These are phyloP conservation scores for Alviniconcha marisindica DNA, from an alignment of 1,140 invertebrate genomes.

Conservation along the genomic window DNA sequence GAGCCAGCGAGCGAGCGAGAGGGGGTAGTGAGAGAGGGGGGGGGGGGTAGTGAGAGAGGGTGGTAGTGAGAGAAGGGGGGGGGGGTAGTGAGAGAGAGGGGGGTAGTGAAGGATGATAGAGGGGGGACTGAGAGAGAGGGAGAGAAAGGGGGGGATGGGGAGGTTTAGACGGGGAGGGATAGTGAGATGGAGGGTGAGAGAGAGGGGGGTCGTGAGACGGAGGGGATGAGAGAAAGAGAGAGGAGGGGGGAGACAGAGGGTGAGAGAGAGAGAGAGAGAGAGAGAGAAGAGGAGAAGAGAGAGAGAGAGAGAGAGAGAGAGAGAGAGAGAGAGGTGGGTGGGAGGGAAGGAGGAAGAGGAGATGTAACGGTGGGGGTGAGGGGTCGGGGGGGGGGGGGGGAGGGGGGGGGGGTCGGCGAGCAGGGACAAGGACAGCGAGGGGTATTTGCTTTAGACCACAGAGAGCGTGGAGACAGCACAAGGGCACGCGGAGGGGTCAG, in stretches of 20 bases:
- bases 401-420: neutral
- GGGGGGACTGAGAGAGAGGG: no score
- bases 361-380: neutral
- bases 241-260: neutral
- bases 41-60: no score
- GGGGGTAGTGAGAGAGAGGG: no score
- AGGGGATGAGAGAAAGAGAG: no score
- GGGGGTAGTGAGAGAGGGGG: no score
- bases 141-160: no score
- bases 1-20: no score
- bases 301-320: neutral
- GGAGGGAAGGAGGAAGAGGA: neutral
- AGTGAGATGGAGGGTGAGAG: neutral
- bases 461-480: neutral
- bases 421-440: neutral
- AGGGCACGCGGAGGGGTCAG: no score
- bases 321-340: constrained; percentile 26
- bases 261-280: neutral
- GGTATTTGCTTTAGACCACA: neutral
- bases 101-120: no score
- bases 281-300: neutral
- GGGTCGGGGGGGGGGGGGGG: no score
- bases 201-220: no score
- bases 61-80: no score
- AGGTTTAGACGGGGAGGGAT: neutral